These are phyloP conservation scores for Calephelis perditalis DNA, from an alignment of 2,888 invertebrate species.

Conservation along the genomic window DNA sequence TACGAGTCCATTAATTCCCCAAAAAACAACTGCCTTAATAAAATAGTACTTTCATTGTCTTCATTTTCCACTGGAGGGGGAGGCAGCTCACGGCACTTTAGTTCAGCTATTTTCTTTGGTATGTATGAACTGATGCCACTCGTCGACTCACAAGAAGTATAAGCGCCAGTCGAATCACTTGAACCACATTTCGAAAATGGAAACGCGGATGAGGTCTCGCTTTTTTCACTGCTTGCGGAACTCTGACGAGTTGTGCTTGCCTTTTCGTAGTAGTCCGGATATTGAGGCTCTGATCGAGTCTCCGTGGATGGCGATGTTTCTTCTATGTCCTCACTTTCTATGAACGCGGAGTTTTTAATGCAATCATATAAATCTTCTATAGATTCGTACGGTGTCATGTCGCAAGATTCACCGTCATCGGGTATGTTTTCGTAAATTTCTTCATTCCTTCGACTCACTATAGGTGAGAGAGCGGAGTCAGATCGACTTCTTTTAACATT, in stretches of 20 bases:
- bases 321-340: constrained; percentile 37
- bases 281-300: constrained; percentile 64
- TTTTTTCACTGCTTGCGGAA: constrained; percentile 68
- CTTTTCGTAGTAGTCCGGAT: constrained; percentile 64
- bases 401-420: constrained; percentile 60
- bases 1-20: constrained; percentile 82
- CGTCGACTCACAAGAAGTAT: constrained; percentile 68
- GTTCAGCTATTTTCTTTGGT: constrained; percentile 55
- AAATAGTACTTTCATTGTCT: constrained; percentile 61
- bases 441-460: constrained; percentile 54
- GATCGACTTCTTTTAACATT: constrained; percentile 67
- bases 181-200: constrained; percentile 73
- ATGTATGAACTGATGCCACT: constrained; percentile 64
- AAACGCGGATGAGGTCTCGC: constrained; percentile 69
- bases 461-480: constrained; percentile 65
- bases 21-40: constrained; percentile 79
- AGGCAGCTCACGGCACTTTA: constrained; percentile 62
- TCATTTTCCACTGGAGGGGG: constrained; percentile 51
- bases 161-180: constrained; percentile 65
- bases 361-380: constrained; percentile 73
- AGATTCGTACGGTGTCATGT: constrained; percentile 71
- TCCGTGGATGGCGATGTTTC: constrained; percentile 67
- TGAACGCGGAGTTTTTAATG: constrained; percentile 67
- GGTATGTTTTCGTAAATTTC: constrained; percentile 65
- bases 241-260: constrained; percentile 62